Conservation (phyloP, 2,113 vertebrate species). For the Pseudois nayaur region DNA sequence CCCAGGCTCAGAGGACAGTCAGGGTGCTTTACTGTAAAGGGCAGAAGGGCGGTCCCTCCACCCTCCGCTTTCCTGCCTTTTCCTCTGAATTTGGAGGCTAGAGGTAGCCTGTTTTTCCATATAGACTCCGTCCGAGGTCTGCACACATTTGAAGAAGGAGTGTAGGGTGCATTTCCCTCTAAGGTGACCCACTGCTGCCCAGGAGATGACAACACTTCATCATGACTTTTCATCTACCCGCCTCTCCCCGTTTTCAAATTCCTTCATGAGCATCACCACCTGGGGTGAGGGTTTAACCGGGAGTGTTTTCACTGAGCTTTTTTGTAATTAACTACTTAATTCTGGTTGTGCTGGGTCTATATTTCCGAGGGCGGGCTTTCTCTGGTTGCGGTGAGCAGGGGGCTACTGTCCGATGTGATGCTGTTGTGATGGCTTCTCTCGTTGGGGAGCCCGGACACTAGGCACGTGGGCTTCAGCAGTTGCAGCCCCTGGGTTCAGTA, state of each 20-base stretch:
- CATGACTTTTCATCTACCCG: neutral
- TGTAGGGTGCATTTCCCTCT: neutral
- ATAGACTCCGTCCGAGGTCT: neutral
- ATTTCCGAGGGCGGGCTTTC: neutral
- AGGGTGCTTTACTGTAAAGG: neutral
- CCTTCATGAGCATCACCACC: neutral
- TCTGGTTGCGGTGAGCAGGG: neutral
- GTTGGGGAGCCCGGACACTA: neutral
- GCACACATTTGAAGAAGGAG: neutral
- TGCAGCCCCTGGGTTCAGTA: neutral
- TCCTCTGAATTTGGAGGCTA: neutral
- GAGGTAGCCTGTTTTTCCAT: neutral
- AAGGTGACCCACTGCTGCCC: neutral
- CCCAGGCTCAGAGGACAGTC: neutral
- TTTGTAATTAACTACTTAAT: neutral
- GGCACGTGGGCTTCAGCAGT: neutral
- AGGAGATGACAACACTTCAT: neutral
- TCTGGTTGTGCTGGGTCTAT: neutral
- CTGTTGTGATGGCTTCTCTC: accelerated
- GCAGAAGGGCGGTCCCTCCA: no score
- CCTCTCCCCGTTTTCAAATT: neutral
- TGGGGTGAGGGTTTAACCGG: neutral
- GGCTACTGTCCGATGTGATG: accelerated
- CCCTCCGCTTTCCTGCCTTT: neutral
- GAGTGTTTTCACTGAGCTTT: neutral